Evolutionary conservation across 2,888 invertebrate genomes (phyloP), one percentile per base, ranked within the genome.

Genomic region (Caprella mutica): DNA sequence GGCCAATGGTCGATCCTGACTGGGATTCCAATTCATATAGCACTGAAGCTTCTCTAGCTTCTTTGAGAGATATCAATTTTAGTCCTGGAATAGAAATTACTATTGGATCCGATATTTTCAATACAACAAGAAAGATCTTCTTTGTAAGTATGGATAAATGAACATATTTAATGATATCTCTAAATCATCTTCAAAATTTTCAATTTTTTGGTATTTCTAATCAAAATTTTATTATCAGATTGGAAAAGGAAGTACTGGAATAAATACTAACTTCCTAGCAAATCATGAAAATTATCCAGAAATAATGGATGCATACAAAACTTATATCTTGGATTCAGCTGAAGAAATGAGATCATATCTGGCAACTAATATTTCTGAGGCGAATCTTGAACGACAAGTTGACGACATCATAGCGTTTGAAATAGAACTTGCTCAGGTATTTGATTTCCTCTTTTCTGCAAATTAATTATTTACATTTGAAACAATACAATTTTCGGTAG

Each of bases 361-460:
- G 17, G 56, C 35, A 8, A 42, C 56, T 6, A 29, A 17, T 33
- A 54, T 55, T 26, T 44, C 52, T 17, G 62, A 63, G 26, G 51
- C 27, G 23, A 46, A 54, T 23, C 59, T 63, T 24, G 43, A 38
- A 1, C 8, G 24, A 14, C 54, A 63, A 23, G 57, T 57, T n/a
- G 29, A 59, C 3, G 59, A 59, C 17, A 42, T 63, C 5, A 23
- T 63, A 40, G 51, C 48, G 17, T 63, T 63, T 52, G 62, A 63
- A 23, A 46, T 50, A 3, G 33, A 24, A 1, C 52, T 63, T 23
- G 24, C 59, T 2, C 19, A 51, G 54, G 60, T 60, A 33, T 8
- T 17, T 9, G 8, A 17, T 17, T 9, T n/a, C 14, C 8, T 17
- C 19, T n/a, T n/a, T 14, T 8, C 8, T 19, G 14, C 50, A n/a